A percentile compares a stretch with the other conserved stretches of the same genome.
Evolutionary conservation across 2,113 vertebrate species (phyloP).

Genomic region (Ramphastos sulfuratus): DNA sequence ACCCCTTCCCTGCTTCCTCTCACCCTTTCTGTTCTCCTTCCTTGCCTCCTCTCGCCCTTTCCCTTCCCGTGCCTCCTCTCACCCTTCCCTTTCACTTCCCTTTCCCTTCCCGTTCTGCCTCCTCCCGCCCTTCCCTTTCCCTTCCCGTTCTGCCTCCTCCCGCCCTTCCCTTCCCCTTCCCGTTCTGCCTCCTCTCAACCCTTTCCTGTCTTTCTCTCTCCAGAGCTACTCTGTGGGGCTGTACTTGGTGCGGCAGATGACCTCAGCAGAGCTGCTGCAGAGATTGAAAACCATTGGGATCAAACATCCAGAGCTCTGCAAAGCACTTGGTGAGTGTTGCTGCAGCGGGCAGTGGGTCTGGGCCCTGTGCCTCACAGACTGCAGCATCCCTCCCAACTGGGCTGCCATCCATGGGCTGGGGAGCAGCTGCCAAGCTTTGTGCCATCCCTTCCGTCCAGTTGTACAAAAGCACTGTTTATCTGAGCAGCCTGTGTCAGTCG

Average conservation of each 20-base stretch:
- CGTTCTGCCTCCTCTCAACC: no score
- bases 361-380: background rate
- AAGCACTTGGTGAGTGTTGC: constrained; percentile 88
- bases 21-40: no score
- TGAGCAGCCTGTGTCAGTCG: background rate
- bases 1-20: no score
- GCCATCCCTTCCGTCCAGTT: background rate
- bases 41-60: no score
- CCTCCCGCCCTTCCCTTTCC: no score
- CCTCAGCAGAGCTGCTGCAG: constrained; percentile 91
- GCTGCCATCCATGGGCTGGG: background rate
- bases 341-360: background rate
- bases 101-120: no score
- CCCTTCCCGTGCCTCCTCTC: no score
- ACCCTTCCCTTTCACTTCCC: no score
- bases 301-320: constrained; percentile 93
- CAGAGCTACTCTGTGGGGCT: constrained; percentile 95
- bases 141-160: no score
- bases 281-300: constrained; percentile 93
- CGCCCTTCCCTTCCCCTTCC: no score
- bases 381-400: background rate
- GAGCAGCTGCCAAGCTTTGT: background rate
- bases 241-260: constrained; percentile 92
- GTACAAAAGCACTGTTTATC: background rate
- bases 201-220: background rate